Base-by-base conservation (phyloP, 2,888 invertebrate species). In the Mimas tiliae region DNA sequence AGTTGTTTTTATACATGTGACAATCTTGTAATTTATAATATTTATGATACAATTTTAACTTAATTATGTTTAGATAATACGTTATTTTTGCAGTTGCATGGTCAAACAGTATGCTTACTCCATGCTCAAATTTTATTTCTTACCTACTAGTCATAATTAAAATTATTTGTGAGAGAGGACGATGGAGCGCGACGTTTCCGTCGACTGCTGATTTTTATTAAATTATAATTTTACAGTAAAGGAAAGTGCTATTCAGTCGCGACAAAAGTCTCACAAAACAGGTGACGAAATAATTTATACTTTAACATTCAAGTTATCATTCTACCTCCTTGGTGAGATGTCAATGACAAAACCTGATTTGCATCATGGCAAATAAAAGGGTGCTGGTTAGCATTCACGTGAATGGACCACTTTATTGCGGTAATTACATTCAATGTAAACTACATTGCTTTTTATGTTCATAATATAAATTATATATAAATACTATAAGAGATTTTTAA, bases 141-240 rank as follows among this genome's bases (percentile, higher is more conserved):
- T 92, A 92, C 87, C 87, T 86, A 82, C 93, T 93, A 93, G 93
- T 93, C 93, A 93, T 93, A 93, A 91, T 85, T 74, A 82, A 89
- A 87, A 78, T 80, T 89, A 87, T 89, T 86, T 86, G 83, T 86
- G 84, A 82, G 81, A 75, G 78, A 78, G 75, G 77, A 73, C 76
- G 77, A 74, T 73, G 75, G 78, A 73, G 77, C 82, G 84, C 85
- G 84, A 82, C 84, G 81, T 45, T 66, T 82, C 77, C 84, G 81
- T 82, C 84, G 81, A 55, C 62, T 66, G 51, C 62, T 82, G 58
- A 14, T 42, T 83, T 87, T 86, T 79, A 84, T 81, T 87, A 86
- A 89, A 85, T 87, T 86, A 87, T 88, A 87, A 85, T 82, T 74
- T 75, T 70, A 66, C 63, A 62, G 65, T 65, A 45, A 47, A 27